A percentile compares a stretch with the other conserved stretches of the same genome.
Conservation (phyloP, 2,888 invertebrate species). For the Eupithecia tripunctaria region DNA sequence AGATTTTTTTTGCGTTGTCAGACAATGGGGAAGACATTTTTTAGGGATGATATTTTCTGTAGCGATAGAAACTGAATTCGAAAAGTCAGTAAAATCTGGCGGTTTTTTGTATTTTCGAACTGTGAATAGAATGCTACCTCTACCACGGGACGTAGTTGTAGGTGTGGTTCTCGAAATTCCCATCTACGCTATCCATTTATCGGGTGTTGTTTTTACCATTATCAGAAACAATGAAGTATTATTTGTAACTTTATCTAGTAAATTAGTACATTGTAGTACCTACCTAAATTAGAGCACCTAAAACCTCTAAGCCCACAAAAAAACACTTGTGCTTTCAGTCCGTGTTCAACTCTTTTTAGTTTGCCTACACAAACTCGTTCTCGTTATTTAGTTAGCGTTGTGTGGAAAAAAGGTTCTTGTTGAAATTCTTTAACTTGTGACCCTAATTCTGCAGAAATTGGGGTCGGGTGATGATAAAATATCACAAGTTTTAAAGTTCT, state of each 20-base stretch:
- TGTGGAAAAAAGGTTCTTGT: background rate
- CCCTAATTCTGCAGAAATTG: background rate
- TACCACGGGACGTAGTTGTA: too few relatives aligned
- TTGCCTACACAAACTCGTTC: background rate
- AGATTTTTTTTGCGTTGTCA: constrained; percentile 14
- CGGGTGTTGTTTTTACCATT: too few relatives aligned
- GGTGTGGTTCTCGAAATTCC: too few relatives aligned
- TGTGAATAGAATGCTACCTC: background rate
- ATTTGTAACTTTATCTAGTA: too few relatives aligned
- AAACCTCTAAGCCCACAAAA: too few relatives aligned
- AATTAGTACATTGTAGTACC: too few relatives aligned
- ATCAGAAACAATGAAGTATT: too few relatives aligned
- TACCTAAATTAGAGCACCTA: background rate
- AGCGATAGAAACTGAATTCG: background rate
- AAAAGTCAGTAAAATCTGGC: background rate
- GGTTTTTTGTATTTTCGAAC: background rate
- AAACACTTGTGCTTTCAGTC: background rate
- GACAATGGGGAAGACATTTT: background rate
- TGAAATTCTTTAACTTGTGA: background rate
- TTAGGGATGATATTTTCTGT: background rate
- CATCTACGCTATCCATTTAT: too few relatives aligned
- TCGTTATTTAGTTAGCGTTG: background rate
- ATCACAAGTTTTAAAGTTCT: background rate
- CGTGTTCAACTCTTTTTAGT: too few relatives aligned
- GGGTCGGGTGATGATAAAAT: background rate